A percentile compares a stretch with the other conserved stretches of the same genome.
phyloP scores from a whole-genome alignment of 2,888 invertebrate genomes.

The Mythimna ferrago region DNA sequence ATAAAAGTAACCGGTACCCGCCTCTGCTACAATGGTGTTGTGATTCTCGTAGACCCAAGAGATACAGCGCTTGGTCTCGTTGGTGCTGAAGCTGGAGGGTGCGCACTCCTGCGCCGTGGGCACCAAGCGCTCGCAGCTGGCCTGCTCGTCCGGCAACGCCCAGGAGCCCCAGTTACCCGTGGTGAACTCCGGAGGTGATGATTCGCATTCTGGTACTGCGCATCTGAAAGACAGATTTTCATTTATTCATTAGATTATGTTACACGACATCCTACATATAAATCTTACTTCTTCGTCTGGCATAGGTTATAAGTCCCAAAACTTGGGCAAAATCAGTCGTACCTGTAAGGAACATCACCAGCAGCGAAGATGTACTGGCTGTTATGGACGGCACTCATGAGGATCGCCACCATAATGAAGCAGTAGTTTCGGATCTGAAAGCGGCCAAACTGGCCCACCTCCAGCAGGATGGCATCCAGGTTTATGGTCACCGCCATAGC shows the following conservation, averaged over 20 bases:
- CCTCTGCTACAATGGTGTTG: conserved; percentile 83
- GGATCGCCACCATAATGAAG: conserved; percentile 84
- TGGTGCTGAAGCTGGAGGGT: conserved; percentile 74
- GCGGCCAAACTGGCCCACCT: conserved; percentile 72
- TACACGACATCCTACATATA: not conserved
- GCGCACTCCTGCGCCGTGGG: conserved; percentile 72
- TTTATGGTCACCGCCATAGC: conserved; percentile 52
- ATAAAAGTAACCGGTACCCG: conserved; percentile 48
- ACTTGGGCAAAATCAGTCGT: not conserved
- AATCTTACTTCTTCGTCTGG: not conserved
- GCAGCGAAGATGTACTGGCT: conserved; percentile 89
- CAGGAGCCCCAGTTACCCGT: conserved; percentile 79
- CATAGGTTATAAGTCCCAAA: not conserved
- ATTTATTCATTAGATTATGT: too few relatives aligned
- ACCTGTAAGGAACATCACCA: conserved; percentile 77
- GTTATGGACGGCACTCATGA: conserved; percentile 85
- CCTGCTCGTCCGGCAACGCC: conserved; percentile 78
- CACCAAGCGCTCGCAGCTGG: conserved; percentile 75
- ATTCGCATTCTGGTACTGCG: conserved; percentile 85
- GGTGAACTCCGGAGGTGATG: conserved; percentile 69
- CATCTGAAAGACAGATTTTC: conserved; percentile 74
- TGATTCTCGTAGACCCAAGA: conserved; percentile 81
- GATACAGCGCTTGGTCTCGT: conserved; percentile 74
- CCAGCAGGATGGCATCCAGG: conserved; percentile 75
- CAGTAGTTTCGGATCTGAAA: too few relatives aligned